Base-by-base conservation (phyloP, 2,113 vertebrate genomes). In the Limanda limanda region DNA sequence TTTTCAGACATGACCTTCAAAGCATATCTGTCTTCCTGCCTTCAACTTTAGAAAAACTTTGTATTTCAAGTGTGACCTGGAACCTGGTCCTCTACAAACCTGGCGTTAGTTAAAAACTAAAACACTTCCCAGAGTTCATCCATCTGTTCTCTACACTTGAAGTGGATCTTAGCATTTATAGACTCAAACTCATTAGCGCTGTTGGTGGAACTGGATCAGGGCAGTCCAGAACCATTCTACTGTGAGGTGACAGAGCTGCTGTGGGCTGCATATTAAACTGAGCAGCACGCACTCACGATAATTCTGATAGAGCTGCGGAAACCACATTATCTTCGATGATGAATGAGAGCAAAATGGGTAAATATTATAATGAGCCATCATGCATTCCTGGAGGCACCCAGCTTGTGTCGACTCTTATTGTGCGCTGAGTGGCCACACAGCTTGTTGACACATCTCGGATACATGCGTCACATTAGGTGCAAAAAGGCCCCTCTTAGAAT, bases 281-380 rank as follows among this genome's bases (percentile, higher is more conserved):
- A 37, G 35, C 7, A 11, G 40, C 40, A 42, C 11, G 11, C 11
- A 12, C 40, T 42, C 47, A n/a, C 51, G n/a, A 52, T 52, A 52
- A 52, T 8, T 15, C 51, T 52, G 51, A 54, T 9, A 3, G 20
- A 10, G 51, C 51, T 1, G 18, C 51, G 20, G 51, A n/a, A 54
- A 54, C 51, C 51, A 25, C 81, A 73, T 83, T 67, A 81, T 8
- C 42, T 37, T n/a, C 37, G 1, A 21, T 75, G 79, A 86, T 67
- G 63, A 80, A 87, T 72, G 83, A 23, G 56, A 47, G 59, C 75
- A 54, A 64, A 72, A 60, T 66, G 71, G 55, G 81, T 82, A 76
- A 76, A 80, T 82, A 82, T 79, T 75, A n/a, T 79, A 83, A 85
- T 85, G 77, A 85, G 71, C 60, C 60, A 68, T 72, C 37, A 42